Evolutionary conservation across 92 coral and sea anemone genomes (phyloP).

Genomic region (Paramuricea clavata): DNA sequence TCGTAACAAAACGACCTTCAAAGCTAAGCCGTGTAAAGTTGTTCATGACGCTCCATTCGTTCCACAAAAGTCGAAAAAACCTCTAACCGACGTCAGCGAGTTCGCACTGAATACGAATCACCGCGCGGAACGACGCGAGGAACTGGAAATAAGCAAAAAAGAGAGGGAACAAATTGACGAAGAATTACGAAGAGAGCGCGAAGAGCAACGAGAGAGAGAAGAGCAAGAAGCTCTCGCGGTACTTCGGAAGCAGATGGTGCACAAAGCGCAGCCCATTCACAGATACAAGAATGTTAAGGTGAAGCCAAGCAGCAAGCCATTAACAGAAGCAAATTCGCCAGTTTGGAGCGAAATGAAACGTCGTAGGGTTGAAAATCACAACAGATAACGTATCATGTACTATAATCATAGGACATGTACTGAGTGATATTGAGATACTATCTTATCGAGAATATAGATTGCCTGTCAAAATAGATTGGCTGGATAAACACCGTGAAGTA

Average conservation of each 20-base stretch:
- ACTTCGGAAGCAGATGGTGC: conserved; percentile 88
- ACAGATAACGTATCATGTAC: conserved; percentile 15
- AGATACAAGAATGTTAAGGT: conserved; percentile 76
- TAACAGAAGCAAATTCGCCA: conserved; percentile 87
- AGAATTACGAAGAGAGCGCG: conserved; percentile 67
- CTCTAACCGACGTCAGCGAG: conserved; percentile 83
- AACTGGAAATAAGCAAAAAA: conserved; percentile 76
- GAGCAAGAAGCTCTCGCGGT: conserved; percentile 69
- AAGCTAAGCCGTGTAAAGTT: conserved; percentile 84
- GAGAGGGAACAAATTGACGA: conserved; percentile 80
- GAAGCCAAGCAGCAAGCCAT: conserved; percentile 75
- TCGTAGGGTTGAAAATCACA: conserved; percentile 28
- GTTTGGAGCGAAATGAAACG: conserved; percentile 82
- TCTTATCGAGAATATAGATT: no score
- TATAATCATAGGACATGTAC: background rate
- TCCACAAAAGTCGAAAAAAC: conserved; percentile 86
- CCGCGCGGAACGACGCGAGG: conserved; percentile 86
- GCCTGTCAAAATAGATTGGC: no score
- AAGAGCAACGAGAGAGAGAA: conserved; percentile 80
- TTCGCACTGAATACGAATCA: conserved; percentile 81
- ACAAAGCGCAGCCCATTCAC: conserved; percentile 90
- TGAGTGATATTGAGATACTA: no score
- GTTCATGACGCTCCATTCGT: conserved; percentile 84
- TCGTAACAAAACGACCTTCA: conserved; percentile 81
- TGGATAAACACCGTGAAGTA: no score